Conservation (phyloP, 1,140 invertebrate species). For the Anadara kagoshimensis region DNA sequence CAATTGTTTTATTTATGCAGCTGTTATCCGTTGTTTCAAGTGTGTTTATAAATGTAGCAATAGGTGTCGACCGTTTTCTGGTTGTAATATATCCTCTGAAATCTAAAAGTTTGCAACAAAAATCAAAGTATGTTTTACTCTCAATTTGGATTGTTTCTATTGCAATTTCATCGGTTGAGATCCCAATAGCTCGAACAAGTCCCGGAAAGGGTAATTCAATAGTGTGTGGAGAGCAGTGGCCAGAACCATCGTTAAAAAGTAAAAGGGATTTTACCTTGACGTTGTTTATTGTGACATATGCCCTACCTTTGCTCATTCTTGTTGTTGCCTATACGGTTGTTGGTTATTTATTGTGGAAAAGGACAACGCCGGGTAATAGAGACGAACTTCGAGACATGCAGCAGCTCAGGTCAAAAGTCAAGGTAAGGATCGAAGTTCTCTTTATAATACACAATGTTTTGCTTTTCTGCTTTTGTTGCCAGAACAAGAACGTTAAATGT, state of each 20-base stretch:
- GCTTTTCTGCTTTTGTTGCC: too few species aligned
- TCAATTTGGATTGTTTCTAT: constrained; percentile 32
- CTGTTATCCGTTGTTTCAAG: constrained; percentile 53
- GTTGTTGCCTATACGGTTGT: constrained; percentile 72
- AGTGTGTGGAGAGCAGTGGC: constrained; percentile 54
- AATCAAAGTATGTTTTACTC: constrained; percentile 15
- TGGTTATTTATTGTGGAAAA: constrained; percentile 64
- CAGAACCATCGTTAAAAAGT: constrained; percentile 29
- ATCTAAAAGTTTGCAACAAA: constrained; percentile 9
- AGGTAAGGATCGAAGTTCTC: constrained; percentile 72
- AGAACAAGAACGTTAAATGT: too few species aligned
- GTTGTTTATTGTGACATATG: constrained; percentile 74
- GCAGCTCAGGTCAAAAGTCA: constrained; percentile 74
- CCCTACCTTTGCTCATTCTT: constrained; percentile 73
- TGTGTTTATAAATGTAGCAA: constrained; percentile 53
- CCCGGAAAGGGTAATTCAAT: neutral
- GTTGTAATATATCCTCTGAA: constrained; percentile 59
- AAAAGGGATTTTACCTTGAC: constrained; percentile 71
- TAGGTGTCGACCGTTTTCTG: constrained; percentile 50
- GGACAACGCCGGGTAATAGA: constrained; percentile 75
- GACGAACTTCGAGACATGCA: constrained; percentile 71
- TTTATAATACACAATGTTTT: too few species aligned
- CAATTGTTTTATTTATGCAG: constrained; percentile 60
- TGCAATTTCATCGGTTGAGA: constrained; percentile 16
- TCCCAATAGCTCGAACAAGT: constrained; percentile 12